Base-by-base conservation (phyloP, 1,140 invertebrate genomes). In the Apis dorsata region DNA sequence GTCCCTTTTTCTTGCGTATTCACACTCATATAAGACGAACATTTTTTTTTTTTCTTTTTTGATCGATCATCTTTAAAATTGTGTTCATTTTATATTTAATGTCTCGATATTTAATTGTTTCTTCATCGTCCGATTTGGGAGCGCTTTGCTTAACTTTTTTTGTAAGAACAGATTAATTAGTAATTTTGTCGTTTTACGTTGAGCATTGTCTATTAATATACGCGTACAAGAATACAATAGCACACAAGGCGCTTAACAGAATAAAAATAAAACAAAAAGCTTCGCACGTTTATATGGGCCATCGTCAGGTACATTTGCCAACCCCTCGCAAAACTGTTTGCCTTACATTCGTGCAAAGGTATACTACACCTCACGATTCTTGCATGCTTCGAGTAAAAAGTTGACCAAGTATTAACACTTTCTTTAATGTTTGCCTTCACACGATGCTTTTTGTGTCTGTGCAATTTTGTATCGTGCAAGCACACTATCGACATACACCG, bases 231-330 rank as follows among this genome's bases (percentile, higher is more conserved):
- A 69, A 81, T 34, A 69, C 74, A 62, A 57, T 57, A 73, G 80
- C 79, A 79, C 69, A 72, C 81, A 66, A 55, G 80, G 65, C 70
- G 74, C 80, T 75, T 81, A 74, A 79, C 81, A 83, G 77, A 79
- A 68, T 83, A 77, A 82, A 81, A 74, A 44, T 63, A 70, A 65
- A 73, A 70, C 44, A 60, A 77, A 84, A 78, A 89, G 85, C 87
- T 92, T 92, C 90, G 89, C 92, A 86, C 91, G 87, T 89, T 87
- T 89, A 91, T 89, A 81, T 90, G 90, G 85, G 88, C 86, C 90
- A 73, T 90, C 91, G 85, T 82, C 91, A 92, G 91, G 92, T 92
- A 92, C 91, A 92, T 91, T 92, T 89, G 87, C 86, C 88, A 88
- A 34, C 83, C 73, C 75, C 81, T 70, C 59, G 82, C 70, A 77